Evolutionary conservation across 2,113 vertebrate species (phyloP).

Genomic region (Actenoides lindsayi): DNA sequence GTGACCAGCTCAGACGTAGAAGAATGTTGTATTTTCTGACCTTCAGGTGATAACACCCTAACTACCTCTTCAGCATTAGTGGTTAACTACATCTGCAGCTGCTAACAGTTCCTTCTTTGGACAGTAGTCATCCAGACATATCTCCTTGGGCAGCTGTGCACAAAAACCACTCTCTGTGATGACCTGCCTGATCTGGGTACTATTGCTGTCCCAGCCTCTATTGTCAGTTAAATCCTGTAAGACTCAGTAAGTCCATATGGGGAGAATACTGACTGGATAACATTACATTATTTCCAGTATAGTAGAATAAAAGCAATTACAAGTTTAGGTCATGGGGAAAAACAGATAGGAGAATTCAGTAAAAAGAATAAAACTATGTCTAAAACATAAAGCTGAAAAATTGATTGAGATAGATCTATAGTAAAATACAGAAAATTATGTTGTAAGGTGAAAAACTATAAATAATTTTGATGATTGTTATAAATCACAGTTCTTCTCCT

Average conservation of each 20-base stretch:
- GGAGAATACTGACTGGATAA: neutral
- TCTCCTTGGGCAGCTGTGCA: neutral
- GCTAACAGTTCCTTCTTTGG: neutral
- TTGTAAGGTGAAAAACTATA: neutral
- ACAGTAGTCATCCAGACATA: accelerated
- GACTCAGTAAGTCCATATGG: neutral
- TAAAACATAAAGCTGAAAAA: neutral
- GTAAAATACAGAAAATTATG: neutral
- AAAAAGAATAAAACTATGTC: neutral
- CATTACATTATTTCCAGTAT: neutral
- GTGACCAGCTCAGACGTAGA: neutral
- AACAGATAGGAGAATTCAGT: neutral
- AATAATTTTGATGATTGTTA: neutral
- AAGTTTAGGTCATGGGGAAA: neutral
- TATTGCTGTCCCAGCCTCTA: neutral
- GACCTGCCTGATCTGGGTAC: neutral
- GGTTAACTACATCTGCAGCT: neutral
- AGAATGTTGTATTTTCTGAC: neutral
- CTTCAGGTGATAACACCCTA: neutral
- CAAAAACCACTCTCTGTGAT: neutral
- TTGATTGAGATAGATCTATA: neutral
- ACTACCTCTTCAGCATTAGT: neutral
- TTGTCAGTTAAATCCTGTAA: neutral
- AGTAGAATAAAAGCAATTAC: neutral
- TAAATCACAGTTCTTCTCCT: neutral